Conservation (phyloP, 2,888 invertebrate species). For the Tenthredo amoena region DNA sequence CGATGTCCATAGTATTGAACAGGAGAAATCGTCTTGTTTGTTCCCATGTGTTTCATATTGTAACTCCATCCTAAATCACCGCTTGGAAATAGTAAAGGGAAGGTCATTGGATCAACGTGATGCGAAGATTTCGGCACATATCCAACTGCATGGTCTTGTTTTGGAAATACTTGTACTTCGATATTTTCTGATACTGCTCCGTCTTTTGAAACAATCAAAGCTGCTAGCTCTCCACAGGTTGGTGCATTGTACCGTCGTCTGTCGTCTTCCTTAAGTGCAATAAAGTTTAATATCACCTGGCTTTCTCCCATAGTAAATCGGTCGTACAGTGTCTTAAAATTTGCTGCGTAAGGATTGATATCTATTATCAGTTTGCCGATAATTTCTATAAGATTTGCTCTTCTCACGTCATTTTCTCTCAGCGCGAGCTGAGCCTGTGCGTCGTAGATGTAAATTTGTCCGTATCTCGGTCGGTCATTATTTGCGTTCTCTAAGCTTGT, state of each 20-base stretch:
- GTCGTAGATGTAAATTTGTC: not conserved
- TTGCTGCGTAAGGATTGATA: not conserved
- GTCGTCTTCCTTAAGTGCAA: not conserved
- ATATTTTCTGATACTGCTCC: not conserved
- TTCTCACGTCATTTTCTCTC: slow-evolving; percentile 2
- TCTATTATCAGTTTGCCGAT: not conserved
- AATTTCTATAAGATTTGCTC: not conserved
- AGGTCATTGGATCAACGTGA: slow-evolving; percentile 4
- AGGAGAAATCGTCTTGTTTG: slow-evolving; percentile 5
- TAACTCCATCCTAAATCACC: slow-evolving; percentile 3
- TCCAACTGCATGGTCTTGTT: slow-evolving; percentile 44
- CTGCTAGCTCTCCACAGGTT: slow-evolving; percentile 8
- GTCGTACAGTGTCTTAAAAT: too few species aligned
- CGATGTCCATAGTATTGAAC: slow-evolving; percentile 20
- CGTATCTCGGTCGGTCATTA: not conserved
- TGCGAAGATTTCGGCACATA: slow-evolving; percentile 18
- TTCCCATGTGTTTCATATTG: not conserved
- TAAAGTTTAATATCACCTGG: not conserved
- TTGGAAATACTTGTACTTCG: slow-evolving; percentile 58
- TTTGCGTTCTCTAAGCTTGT: not conserved
- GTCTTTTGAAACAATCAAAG: not conserved
- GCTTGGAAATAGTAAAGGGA: slow-evolving; percentile 15
- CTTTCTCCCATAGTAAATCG: too few species aligned
- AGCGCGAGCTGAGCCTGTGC: not conserved
- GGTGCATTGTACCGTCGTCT: slow-evolving; percentile 9